A percentile compares a stretch with the other conserved stretches of the same genome.
Conservation (phyloP, 2,888 invertebrate genomes). For the Polyommatus icarus region DNA sequence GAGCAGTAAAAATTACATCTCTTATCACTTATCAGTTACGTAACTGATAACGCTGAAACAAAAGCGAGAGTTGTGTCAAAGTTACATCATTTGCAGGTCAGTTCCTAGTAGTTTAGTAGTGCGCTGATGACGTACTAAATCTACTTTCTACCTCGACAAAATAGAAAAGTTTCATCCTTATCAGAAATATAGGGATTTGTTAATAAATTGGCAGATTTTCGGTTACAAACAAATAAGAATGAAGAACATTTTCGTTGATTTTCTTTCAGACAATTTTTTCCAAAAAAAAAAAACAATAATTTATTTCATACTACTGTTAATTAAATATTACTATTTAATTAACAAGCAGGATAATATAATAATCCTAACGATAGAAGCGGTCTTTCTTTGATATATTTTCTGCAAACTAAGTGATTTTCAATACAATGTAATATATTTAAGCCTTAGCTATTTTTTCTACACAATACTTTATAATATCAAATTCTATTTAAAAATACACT, state of each 20-base stretch:
- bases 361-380: background rate
- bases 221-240: background rate
- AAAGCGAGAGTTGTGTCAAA: slow-evolving; percentile 9
- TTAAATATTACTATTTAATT: too few species aligned
- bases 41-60: slow-evolving; percentile 9
- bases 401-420: background rate
- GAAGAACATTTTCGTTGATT: background rate
- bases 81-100: slow-evolving; percentile 8
- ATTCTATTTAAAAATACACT: background rate
- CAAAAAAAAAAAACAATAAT: too few species aligned
- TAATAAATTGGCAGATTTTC: background rate
- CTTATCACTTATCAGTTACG: background rate
- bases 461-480: background rate
- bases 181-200: background rate
- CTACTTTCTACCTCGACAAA: background rate
- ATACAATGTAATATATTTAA: background rate
- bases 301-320: too few species aligned
- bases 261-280: too few species aligned
- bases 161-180: background rate
- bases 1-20: slow-evolving; percentile 16
- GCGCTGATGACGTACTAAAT: background rate
- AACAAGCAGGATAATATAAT: background rate
- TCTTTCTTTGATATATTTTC: background rate
- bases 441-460: background rate
- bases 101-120: slow-evolving; percentile 14